These are phyloP conservation scores for Panopea generosa DNA, from an alignment of 2,888 invertebrate genomes.

Conservation along the genomic window DNA sequence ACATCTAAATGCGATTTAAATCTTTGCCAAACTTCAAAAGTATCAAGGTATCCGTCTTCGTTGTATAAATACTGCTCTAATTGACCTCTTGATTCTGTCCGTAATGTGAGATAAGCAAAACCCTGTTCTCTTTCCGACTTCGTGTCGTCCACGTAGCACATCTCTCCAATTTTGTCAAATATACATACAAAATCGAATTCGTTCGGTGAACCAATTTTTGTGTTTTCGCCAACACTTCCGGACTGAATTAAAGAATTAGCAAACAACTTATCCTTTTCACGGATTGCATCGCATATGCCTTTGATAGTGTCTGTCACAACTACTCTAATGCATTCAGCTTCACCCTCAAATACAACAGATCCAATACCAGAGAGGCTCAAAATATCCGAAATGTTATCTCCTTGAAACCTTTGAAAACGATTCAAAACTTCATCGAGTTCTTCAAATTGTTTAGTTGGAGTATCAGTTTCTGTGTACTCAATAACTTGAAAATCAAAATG, in stretches of 20 bases:
- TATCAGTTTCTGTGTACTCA: not conserved
- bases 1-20: too few relatives aligned
- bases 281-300: conserved; percentile 10
- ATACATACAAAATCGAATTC: conserved; percentile 32
- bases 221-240: conserved; percentile 35
- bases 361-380: conserved; percentile 18
- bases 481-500: conserved; percentile 1
- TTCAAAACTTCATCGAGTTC: not conserved
- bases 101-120: conserved; percentile 18
- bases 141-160: conserved; percentile 11
- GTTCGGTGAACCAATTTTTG: conserved; percentile 22
- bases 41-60: conserved; percentile 13
- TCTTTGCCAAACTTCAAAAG: conserved; percentile 2
- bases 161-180: conserved; percentile 12
- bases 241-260: conserved; percentile 10
- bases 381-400: conserved; percentile 3
- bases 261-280: conserved; percentile 4
- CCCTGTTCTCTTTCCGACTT: not conserved
- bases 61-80: conserved; percentile 1
- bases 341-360: conserved; percentile 9
- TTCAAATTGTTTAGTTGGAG: not conserved
- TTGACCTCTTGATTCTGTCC: not conserved
- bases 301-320: not conserved
- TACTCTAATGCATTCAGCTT: conserved; percentile 8
- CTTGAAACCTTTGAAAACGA: not conserved